These are phyloP conservation scores for Drosophila punjabiensis DNA, from an alignment of 1,140 invertebrate genomes.

Conservation along the genomic window DNA sequence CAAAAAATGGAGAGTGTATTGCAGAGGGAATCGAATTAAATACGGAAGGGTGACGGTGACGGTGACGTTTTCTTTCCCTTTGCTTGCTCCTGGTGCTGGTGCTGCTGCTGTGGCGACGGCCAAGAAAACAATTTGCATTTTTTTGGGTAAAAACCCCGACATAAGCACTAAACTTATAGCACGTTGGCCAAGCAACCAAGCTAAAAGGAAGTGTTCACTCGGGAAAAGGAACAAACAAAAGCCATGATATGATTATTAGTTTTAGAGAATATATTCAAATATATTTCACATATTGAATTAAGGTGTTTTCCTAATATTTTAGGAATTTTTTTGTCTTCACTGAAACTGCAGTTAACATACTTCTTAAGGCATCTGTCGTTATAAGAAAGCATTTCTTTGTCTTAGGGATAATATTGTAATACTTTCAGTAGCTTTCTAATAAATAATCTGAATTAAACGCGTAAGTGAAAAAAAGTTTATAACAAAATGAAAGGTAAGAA, in stretches of 20 bases:
- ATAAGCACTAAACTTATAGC: conserved; percentile 33
- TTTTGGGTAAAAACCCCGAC: conserved; percentile 33
- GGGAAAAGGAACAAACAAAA: not conserved
- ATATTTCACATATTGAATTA: not conserved
- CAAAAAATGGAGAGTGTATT: conserved; percentile 4
- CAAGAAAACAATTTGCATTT: conserved; percentile 72
- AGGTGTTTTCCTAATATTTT: too few relatives aligned
- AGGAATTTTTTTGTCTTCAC: too few relatives aligned
- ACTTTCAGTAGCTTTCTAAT: too few relatives aligned
- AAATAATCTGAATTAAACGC: too few relatives aligned
- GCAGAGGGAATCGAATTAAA: conserved; percentile 22
- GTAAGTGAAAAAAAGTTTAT: too few relatives aligned
- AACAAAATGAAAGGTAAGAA: too few relatives aligned
- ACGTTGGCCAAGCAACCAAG: conserved; percentile 71
- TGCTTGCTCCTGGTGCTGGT: too few relatives aligned
- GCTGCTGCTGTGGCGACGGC: conserved; percentile 47
- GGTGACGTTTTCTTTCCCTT: conserved; percentile 20
- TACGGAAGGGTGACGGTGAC: conserved; percentile 12
- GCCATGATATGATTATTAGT: not conserved
- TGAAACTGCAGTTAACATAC: too few relatives aligned
- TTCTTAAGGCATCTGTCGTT: too few relatives aligned
- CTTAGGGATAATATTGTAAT: too few relatives aligned
- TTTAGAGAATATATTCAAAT: not conserved
- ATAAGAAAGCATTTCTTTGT: too few relatives aligned
- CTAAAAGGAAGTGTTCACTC: not conserved